A percentile compares a stretch with the other conserved stretches of the same genome.
Evolutionary conservation across 2,113 vertebrate genomes (phyloP).

Genomic region (Neotoma lepida): DNA sequence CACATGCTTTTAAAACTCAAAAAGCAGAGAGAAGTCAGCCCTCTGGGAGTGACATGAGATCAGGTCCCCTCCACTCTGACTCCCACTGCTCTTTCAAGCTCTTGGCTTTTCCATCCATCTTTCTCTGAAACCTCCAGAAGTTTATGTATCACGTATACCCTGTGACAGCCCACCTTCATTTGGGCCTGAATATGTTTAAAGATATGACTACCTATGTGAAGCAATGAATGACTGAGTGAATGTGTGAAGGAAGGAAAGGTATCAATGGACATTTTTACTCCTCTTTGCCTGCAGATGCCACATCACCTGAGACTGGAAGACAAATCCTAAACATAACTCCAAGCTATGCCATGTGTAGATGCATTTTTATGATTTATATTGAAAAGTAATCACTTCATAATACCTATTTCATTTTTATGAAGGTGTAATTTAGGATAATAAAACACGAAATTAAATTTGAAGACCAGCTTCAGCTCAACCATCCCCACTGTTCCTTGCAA

Average conservation of each 20-base stretch:
- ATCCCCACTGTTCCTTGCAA: slow-evolving; percentile 52
- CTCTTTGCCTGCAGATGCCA: not conserved
- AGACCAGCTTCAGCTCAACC: slow-evolving; percentile 46
- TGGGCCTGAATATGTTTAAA: not conserved
- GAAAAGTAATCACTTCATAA: slow-evolving; percentile 77
- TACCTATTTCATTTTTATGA: slow-evolving; percentile 77
- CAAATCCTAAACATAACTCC: slow-evolving; percentile 52
- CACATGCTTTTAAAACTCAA: not conserved
- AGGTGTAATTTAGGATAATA: slow-evolving; percentile 76
- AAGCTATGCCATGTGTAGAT: slow-evolving; percentile 56
- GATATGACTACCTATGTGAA: not conserved
- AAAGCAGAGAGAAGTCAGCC: not conserved
- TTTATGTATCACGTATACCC: not conserved
- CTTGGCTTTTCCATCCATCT: not conserved
- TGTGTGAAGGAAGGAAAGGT: not conserved
- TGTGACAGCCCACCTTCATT: not conserved
- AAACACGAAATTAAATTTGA: slow-evolving; percentile 75
- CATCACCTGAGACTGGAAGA: slow-evolving; percentile 27
- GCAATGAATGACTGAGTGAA: not conserved
- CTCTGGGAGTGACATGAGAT: not conserved
- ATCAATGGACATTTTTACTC: not conserved
- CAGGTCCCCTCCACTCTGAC: not conserved
- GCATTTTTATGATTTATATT: slow-evolving; percentile 74
- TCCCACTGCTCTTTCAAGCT: not conserved
- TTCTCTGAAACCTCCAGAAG: not conserved